Conservation (phyloP, 1,140 invertebrate species). For the Drosophila neocordata region DNA sequence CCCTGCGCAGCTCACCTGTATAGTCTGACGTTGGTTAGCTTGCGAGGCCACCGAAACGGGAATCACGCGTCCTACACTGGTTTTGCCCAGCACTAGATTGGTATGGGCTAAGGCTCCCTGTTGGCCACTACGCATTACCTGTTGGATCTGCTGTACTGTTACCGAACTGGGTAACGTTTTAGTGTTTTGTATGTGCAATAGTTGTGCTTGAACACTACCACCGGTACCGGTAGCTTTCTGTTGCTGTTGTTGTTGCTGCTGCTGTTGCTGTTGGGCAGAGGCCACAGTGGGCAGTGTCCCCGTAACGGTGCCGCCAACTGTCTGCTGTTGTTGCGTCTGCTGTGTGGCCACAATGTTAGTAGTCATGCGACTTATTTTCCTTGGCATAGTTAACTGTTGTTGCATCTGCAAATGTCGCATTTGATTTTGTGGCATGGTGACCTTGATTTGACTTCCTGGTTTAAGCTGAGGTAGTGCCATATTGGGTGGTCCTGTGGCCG, state of each 20-base stretch:
- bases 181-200: conserved; percentile 79
- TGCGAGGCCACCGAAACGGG: conserved; percentile 81
- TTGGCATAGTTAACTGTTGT: conserved; percentile 86
- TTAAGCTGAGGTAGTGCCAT: conserved; percentile 80
- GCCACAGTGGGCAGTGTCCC: conserved; percentile 43
- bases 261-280: conserved; percentile 29
- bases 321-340: conserved; percentile 59
- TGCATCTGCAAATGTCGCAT: conserved; percentile 88
- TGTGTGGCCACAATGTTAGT: conserved; percentile 62
- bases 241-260: conserved; percentile 51
- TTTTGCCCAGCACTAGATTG: conserved; percentile 77
- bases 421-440: conserved; percentile 85
- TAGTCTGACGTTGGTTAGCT: conserved; percentile 76
- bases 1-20: conserved; percentile 64
- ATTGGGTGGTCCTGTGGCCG: conserved; percentile 83
- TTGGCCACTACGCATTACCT: conserved; percentile 88
- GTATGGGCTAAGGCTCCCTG: conserved; percentile 60
- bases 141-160: conserved; percentile 90
- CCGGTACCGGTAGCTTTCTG: conserved; percentile 37
- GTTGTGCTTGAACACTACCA: conserved; percentile 71
- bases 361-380: conserved; percentile 85
- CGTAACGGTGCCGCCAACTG: conserved; percentile 78
- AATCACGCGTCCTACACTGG: conserved; percentile 79
- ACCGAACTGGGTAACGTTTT: conserved; percentile 87
- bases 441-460: conserved; percentile 83